Percentiles rank a stretch among this genome's conserved stretches.
Evolutionary conservation across 2,797 vertebrate species (phyloP).

Genomic region (Microchirus variegatus): DNA sequence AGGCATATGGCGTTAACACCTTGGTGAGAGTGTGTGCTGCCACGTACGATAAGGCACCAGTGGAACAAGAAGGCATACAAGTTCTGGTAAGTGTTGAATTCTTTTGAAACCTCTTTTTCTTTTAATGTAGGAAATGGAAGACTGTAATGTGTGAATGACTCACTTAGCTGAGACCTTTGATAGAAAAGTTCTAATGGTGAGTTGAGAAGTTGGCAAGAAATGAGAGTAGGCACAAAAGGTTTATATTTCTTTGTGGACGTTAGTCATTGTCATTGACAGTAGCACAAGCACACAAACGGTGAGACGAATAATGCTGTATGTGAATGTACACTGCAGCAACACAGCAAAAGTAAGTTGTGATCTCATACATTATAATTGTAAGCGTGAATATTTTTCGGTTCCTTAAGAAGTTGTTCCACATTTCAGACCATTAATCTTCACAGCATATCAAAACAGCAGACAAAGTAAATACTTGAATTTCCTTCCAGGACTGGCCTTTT

Average conservation of each 20-base stretch:
- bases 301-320: no score
- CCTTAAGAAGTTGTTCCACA: no score
- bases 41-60: conserved; percentile 93
- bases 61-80: conserved; percentile 95
- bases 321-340: no score
- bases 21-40: conserved; percentile 95
- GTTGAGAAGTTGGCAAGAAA: no score
- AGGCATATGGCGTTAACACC: conserved; percentile 91
- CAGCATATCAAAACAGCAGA: not conserved
- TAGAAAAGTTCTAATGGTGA: no score
- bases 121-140: not conserved
- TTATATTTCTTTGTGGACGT: no score
- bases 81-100: conserved; percentile 86
- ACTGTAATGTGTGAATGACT: not conserved
- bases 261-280: no score
- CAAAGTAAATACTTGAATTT: not conserved
- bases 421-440: not conserved
- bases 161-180: not conserved
- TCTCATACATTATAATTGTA: not conserved
- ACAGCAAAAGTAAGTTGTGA: no score
- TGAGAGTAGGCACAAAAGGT: no score
- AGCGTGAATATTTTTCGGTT: no score
- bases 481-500: conserved; percentile 82
- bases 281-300: no score
- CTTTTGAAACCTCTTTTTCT: no score